Evolutionary conservation across 2,888 invertebrate species (phyloP), one percentile per base, ranked within the genome.

Genomic region (Polyommatus iphigenia): DNA sequence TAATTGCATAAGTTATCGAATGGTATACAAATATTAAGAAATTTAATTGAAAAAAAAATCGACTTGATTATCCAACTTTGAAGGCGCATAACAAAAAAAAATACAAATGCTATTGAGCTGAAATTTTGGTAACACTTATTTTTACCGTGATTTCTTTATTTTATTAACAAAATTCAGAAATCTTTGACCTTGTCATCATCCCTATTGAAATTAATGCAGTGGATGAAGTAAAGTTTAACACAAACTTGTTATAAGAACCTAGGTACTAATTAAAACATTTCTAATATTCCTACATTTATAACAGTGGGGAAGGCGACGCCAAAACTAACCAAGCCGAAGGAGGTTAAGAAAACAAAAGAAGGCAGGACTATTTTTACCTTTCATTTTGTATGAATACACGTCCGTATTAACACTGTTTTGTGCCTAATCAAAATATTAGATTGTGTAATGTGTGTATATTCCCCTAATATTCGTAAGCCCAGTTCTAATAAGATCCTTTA

Each of bases 261-360:
- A 67, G 8, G 67, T 67, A 18, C 67, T 15, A 67, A 24, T 59
- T 3, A 67, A 24, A 67, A 24, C 29, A 67, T 71, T 20, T 59
- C 32, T 71, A 71, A 77, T 72, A 29, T 76, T 62, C 67, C 71
- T 72, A 79, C 77, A 84, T 85, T 85, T 81, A 82, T 84, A 88
- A 92, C 92, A 92, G 92, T 87, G 85, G 82, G 84, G 80, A 89
- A 86, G 73, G 88, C 80, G 81, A 81, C 87, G 78, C 82, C 84
- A 79, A 86, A 84, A 84, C 81, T 86, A 84, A 83, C 81, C 79
- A 85, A 83, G 79, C 83, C 80, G 84, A 84, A 83, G 87, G 85
- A 83, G 80, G 82, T 82, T 81, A 81, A 82, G 82, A 82, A 79
- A 77, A 84, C 82, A 79, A 83, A 83, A 59, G 86, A 87, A 92